A percentile compares a stretch with the other conserved stretches of the same genome.
Conservation (phyloP, 2,888 invertebrate genomes). For the Torymus texanus region DNA sequence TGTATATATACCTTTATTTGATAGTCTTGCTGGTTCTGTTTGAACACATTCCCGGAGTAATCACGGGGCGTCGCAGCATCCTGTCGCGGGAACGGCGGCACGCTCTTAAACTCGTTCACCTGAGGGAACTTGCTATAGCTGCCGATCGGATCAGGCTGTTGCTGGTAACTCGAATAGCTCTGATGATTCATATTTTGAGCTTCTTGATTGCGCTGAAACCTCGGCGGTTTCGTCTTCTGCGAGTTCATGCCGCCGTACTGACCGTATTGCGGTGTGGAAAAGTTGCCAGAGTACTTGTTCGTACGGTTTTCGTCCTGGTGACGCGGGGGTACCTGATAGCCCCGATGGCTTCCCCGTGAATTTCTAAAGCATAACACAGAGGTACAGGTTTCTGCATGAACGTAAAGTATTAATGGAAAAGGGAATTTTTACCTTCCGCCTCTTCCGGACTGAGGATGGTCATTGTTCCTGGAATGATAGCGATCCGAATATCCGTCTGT, state of each 20-base stretch:
- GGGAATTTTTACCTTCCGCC: constrained; percentile 66
- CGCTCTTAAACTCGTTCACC: constrained; percentile 62
- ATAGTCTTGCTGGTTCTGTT: constrained; percentile 58
- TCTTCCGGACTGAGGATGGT: constrained; percentile 63
- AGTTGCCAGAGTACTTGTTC: constrained; percentile 63
- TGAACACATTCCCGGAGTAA: constrained; percentile 57
- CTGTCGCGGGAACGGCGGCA: constrained; percentile 57
- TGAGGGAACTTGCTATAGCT: constrained; percentile 59
- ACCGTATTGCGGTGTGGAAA: constrained; percentile 57
- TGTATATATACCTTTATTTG: constrained; percentile 30
- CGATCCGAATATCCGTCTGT: constrained; percentile 66
- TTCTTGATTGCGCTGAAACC: constrained; percentile 78
- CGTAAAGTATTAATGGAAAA: background rate
- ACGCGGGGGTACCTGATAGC: constrained; percentile 67
- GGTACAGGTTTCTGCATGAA: background rate
- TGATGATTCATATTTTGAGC: constrained; percentile 63
- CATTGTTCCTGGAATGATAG: constrained; percentile 60
- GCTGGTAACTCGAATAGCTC: constrained; percentile 59
- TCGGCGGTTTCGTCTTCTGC: constrained; percentile 77
- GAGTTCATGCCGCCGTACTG: constrained; percentile 62
- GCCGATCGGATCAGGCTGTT: constrained; percentile 52
- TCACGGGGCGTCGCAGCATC: constrained; percentile 59
- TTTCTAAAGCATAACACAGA: constrained; percentile 57
- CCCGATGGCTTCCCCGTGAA: constrained; percentile 64
- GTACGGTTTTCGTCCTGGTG: constrained; percentile 66